Percentiles rank a stretch among this genome's conserved stretches.
Conservation (phyloP, 2,888 invertebrate species). For the Caenorhabditis sinica region DNA sequence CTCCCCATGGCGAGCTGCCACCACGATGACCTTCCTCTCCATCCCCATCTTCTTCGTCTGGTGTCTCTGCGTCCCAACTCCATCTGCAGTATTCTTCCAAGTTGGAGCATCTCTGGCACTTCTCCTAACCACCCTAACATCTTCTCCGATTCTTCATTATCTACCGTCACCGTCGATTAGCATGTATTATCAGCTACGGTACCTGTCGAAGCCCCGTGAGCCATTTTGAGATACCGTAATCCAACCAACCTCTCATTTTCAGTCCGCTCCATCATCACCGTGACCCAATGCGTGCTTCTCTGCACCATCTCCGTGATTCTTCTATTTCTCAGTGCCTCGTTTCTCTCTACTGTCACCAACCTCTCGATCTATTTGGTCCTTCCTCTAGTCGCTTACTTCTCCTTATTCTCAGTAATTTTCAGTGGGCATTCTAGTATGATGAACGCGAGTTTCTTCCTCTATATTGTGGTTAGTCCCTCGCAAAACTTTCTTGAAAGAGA, state of each 20-base stretch:
- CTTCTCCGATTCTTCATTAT: slow-evolving; percentile 74
- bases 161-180: slow-evolving; percentile 73
- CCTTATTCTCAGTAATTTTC: slow-evolving; percentile 69
- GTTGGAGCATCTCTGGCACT: slow-evolving; percentile 69
- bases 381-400: slow-evolving; percentile 67
- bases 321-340: slow-evolving; percentile 57
- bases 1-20: slow-evolving; percentile 75
- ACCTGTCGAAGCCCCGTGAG: slow-evolving; percentile 70
- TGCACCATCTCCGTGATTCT: slow-evolving; percentile 53
- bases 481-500: background rate
- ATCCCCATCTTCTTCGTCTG: slow-evolving; percentile 71
- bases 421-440: slow-evolving; percentile 71
- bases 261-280: slow-evolving; percentile 57
- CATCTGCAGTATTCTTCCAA: slow-evolving; percentile 68
- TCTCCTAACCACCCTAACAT: slow-evolving; percentile 64
- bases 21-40: slow-evolving; percentile 70
- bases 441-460: slow-evolving; percentile 63
- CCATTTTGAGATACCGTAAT: slow-evolving; percentile 15
- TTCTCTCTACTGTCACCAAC: slow-evolving; percentile 64
- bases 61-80: slow-evolving; percentile 66
- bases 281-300: slow-evolving; percentile 53
- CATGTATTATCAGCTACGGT: slow-evolving; percentile 72
- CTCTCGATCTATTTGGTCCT: slow-evolving; percentile 60
- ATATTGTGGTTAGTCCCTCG: slow-evolving; percentile 51
- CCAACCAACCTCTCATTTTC: background rate